A percentile compares a stretch with the other conserved stretches of the same genome.
Conservation (phyloP, 2,888 invertebrate species). For the Aromia moschata region DNA sequence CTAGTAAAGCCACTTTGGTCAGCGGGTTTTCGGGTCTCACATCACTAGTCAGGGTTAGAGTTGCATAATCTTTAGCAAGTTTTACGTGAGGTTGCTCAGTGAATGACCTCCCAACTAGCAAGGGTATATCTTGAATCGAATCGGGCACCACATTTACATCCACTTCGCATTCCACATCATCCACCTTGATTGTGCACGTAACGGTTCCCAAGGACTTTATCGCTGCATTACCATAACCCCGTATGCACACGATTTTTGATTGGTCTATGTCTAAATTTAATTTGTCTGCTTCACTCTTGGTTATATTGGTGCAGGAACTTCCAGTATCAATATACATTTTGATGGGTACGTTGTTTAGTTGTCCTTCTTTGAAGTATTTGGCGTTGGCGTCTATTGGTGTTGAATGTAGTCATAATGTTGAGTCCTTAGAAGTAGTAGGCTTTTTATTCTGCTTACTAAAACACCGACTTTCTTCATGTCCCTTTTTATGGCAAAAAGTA, state of each 20-base stretch:
- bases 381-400: not conserved
- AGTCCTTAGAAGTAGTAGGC: conserved; percentile 2
- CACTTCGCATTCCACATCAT: not conserved
- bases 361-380: conserved; percentile 7
- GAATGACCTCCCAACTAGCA: too few relatives aligned
- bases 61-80: too few relatives aligned
- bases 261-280: not conserved
- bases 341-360: not conserved
- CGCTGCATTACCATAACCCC: conserved; percentile 8
- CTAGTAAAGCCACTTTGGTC: too few relatives aligned
- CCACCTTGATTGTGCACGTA: conserved; percentile 2
- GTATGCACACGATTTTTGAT: not conserved
- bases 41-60: too few relatives aligned
- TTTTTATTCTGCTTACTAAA: not conserved
- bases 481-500: conserved; percentile 1
- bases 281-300: not conserved
- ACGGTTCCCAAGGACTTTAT: conserved; percentile 3
- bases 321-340: conserved; percentile 13
- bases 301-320: conserved; percentile 6
- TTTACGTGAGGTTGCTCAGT: too few relatives aligned
- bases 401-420: conserved; percentile 3
- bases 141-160: conserved; percentile 2
- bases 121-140: too few relatives aligned
- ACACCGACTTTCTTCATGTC: conserved; percentile 5
- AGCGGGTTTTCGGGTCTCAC: too few relatives aligned